These are phyloP conservation scores for Montipora foliosa DNA, from an alignment of 64 coral and sea anemone genomes.

Conservation along the genomic window DNA sequence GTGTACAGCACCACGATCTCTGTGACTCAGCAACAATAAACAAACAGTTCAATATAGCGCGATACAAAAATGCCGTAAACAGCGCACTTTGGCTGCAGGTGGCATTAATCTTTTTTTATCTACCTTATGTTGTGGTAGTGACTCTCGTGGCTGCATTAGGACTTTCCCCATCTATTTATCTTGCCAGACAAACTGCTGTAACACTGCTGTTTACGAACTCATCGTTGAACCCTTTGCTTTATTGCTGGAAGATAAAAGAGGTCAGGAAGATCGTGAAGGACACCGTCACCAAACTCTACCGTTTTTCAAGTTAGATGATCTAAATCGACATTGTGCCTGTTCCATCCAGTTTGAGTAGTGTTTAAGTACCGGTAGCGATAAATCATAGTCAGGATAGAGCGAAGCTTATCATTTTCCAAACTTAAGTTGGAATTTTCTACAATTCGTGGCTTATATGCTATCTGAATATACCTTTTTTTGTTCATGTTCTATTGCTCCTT, in stretches of 20 bases:
- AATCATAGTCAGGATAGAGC: too few species aligned
- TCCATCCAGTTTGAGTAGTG: too few species aligned
- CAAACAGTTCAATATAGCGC: background rate
- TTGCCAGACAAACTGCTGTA: background rate
- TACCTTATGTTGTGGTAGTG: background rate
- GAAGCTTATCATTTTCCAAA: too few species aligned
- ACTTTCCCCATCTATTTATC: background rate
- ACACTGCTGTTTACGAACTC: background rate
- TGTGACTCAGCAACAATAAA: background rate
- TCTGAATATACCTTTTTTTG: too few species aligned
- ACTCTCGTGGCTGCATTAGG: background rate
- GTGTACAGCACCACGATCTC: background rate
- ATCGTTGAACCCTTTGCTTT: background rate
- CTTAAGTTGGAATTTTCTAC: too few species aligned
- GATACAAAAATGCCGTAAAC: constrained; percentile 38
- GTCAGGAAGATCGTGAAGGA: background rate
- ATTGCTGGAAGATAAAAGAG: constrained; percentile 13
- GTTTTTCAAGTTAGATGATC: background rate
- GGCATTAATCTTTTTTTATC: constrained; percentile 5
- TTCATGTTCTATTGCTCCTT: too few species aligned
- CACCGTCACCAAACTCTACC: background rate
- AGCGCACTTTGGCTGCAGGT: constrained; percentile 38
- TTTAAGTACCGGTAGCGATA: too few species aligned
- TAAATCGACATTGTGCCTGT: too few species aligned
- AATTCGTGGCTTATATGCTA: too few species aligned